These are phyloP conservation scores for Grus americana DNA, from an alignment of 2,113 vertebrate genomes.

Conservation along the genomic window DNA sequence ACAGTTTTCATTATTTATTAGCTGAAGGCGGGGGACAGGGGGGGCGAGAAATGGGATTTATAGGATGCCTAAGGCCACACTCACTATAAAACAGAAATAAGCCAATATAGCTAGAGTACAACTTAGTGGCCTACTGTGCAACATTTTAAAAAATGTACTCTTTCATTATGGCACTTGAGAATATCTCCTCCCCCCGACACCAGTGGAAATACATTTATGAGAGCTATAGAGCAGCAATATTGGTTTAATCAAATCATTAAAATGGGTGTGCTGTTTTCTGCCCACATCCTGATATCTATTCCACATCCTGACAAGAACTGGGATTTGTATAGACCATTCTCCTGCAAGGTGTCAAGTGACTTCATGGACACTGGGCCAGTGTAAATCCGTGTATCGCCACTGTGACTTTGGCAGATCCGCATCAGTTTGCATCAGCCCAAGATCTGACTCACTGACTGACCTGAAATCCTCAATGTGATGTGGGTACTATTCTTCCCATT, in stretches of 20 bases:
- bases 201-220: conserved; percentile 33
- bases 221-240: not conserved
- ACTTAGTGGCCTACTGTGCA: conserved; percentile 28
- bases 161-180: conserved; percentile 13
- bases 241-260: conserved; percentile 39
- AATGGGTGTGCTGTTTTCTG: not conserved
- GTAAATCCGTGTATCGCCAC: not conserved
- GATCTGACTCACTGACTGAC: not conserved
- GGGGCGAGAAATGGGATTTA: conserved; percentile 65
- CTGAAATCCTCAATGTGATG: not conserved
- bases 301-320: not conserved
- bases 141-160: not conserved
- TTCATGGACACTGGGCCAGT: not conserved
- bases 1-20: conserved; percentile 74
- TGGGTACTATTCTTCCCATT: not conserved
- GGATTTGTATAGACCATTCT: not conserved
- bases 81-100: conserved; percentile 69
- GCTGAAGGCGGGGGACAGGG: conserved; percentile 39
- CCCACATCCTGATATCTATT: conserved; percentile 35
- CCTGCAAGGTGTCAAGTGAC: conserved; percentile 11
- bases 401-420: not conserved
- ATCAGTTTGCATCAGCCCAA: not conserved
- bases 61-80: conserved; percentile 72
- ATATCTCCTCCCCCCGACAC: not conserved
- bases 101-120: conserved; percentile 59